These are phyloP conservation scores for Mallateleia sp. DNA, from an alignment of 2,888 invertebrate genomes.

Conservation along the genomic window DNA sequence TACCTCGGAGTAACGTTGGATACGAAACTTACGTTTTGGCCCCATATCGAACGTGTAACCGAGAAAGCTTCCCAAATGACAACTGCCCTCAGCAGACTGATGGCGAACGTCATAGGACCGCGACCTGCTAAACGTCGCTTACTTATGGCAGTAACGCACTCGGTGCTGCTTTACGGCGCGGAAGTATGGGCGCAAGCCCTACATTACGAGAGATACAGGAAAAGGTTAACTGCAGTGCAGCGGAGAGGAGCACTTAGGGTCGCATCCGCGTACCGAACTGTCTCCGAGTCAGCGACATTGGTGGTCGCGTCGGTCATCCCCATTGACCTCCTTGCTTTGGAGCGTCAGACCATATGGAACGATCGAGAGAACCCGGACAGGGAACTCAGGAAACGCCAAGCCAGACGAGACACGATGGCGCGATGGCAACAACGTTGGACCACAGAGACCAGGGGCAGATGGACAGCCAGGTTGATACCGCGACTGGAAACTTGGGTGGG, in stretches of 20 bases:
- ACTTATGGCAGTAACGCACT: constrained; percentile 37
- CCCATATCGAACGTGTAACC: not conserved
- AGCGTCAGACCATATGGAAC: not conserved
- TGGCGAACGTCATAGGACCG: constrained; percentile 61
- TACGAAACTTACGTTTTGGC: not conserved
- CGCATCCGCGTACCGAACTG: constrained; percentile 12
- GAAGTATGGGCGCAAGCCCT: constrained; percentile 50
- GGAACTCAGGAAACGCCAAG: not conserved
- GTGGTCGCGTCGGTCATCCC: not conserved
- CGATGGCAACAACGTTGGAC: not conserved
- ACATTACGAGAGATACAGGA: not conserved
- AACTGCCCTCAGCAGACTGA: constrained; percentile 32
- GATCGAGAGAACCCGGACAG: not conserved
- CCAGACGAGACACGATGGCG: not conserved
- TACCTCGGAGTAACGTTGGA: not conserved
- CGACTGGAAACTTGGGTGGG: constrained; percentile 63
- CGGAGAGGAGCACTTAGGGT: not conserved
- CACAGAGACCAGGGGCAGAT: constrained; percentile 56
- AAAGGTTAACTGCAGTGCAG: not conserved
- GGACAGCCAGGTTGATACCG: constrained; percentile 66
- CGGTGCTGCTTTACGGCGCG: constrained; percentile 49
- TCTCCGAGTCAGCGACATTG: not conserved
- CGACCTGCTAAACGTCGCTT: constrained; percentile 38
- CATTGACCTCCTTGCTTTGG: not conserved
- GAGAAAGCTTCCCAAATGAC: constrained; percentile 28